Evolutionary conservation across 2,797 vertebrate genomes (phyloP).

Genomic region (Meda fulgida): DNA sequence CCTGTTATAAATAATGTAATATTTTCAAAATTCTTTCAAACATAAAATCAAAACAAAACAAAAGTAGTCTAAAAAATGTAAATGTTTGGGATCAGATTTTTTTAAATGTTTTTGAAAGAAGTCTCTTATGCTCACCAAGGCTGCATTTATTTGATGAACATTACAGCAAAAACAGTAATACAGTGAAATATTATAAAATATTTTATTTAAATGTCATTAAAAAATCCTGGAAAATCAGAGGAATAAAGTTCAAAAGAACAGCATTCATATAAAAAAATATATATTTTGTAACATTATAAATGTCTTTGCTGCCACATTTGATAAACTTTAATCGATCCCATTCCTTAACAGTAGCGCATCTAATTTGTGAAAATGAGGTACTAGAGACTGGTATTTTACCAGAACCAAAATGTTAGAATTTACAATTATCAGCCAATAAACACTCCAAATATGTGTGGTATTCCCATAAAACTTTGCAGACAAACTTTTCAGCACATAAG

Average conservation of each 20-base stretch:
- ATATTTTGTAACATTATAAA: background rate
- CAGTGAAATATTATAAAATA: background rate
- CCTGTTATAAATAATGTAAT: background rate
- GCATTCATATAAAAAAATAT: background rate
- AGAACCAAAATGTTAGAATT: background rate
- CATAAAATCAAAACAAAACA: background rate
- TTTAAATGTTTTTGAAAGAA: background rate
- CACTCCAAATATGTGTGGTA: background rate
- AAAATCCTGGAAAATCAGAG: background rate
- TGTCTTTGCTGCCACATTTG: background rate
- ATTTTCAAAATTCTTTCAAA: background rate
- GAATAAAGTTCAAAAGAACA: background rate
- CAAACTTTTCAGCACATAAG: conserved; percentile 14
- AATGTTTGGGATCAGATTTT: background rate
- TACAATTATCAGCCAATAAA: conserved; percentile 13
- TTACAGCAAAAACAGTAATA: background rate
- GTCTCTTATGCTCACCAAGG: background rate
- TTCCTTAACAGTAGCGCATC: background rate
- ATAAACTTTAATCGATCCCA: background rate
- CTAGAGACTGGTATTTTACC: background rate
- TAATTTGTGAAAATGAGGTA: background rate
- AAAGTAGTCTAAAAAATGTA: background rate
- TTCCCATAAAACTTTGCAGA: background rate
- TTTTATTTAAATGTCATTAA: background rate
- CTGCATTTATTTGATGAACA: background rate